A percentile compares a stretch with the other conserved stretches of the same genome.
These are phyloP conservation scores for Ernsta delagoae DNA, from an alignment of 2,888 invertebrate species.

Conservation along the genomic window DNA sequence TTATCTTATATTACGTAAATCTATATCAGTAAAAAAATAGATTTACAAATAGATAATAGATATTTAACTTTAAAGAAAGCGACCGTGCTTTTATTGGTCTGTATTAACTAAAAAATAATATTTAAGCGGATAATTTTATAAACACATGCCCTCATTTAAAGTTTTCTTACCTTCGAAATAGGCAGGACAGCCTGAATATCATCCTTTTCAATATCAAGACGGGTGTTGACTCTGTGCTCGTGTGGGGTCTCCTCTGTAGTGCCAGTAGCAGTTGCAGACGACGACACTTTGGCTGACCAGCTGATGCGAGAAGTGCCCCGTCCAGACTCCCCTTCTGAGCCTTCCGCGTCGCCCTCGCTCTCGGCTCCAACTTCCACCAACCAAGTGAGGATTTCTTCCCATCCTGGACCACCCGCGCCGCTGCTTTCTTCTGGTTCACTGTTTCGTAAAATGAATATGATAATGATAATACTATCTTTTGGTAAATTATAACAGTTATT, in stretches of 20 bases:
- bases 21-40: too few relatives aligned
- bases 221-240: constrained; percentile 89
- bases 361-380: constrained; percentile 95
- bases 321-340: constrained; percentile 83
- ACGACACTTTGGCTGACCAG: constrained; percentile 88
- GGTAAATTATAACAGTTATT: too few relatives aligned
- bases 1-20: too few relatives aligned
- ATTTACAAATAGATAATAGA: too few relatives aligned
- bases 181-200: constrained; percentile 97
- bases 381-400: constrained; percentile 96
- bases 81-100: too few relatives aligned
- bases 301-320: constrained; percentile 94
- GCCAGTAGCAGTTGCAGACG: constrained; percentile 58
- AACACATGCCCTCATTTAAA: not conserved
- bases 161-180: constrained; percentile 92
- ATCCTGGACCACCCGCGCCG: constrained; percentile 74
- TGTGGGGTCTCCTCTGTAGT: constrained; percentile 76
- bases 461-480: too few relatives aligned
- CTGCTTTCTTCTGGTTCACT: constrained; percentile 69
- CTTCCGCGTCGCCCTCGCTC: constrained; percentile 83
- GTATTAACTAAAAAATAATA: too few relatives aligned
- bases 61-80: too few relatives aligned
- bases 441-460: constrained; percentile 37
- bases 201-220: constrained; percentile 96
- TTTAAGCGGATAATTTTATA: too few relatives aligned